phyloP scores from a whole-genome alignment of 2,888 invertebrate genomes.

The Cordilura impudica region DNA sequence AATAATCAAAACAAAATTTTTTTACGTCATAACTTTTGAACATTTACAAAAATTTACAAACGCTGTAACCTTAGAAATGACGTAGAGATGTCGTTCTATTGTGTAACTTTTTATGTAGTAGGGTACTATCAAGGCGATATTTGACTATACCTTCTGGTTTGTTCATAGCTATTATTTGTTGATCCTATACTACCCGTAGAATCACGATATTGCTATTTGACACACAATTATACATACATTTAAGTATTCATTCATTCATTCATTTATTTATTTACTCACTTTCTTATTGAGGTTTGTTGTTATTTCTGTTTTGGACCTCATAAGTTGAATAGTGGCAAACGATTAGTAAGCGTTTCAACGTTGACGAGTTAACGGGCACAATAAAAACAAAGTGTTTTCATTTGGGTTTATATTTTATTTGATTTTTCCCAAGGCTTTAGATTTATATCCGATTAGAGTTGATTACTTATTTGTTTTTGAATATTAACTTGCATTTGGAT shows the following conservation, averaged over 20 bases:
- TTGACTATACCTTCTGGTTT: not conserved
- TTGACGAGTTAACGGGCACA: constrained; percentile 62
- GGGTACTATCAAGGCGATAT: too few species aligned
- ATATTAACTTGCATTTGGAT: too few species aligned
- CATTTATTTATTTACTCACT: constrained; percentile 39
- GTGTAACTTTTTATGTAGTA: too few species aligned
- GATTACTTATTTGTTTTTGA: constrained; percentile 2
- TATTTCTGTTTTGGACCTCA: constrained; percentile 43
- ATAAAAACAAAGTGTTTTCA: constrained; percentile 21
- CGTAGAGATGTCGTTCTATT: too few species aligned
- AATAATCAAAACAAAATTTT: too few species aligned
- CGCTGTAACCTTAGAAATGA: too few species aligned
- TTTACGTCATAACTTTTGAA: too few species aligned
- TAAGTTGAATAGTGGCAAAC: constrained; percentile 52
- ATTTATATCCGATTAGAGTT: constrained; percentile 20
- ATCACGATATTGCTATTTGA: constrained; percentile 21
- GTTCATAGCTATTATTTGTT: not conserved
- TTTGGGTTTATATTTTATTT: constrained; percentile 17
- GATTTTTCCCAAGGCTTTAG: constrained; percentile 6
- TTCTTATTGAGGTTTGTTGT: constrained; percentile 22
- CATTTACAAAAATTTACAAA: too few species aligned
- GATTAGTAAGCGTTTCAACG: constrained; percentile 63
- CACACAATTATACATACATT: constrained; percentile 15
- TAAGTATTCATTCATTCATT: not conserved
- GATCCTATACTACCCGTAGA: not conserved